Base-by-base conservation (phyloP, 2,888 invertebrate genomes). In the Prosapia bicincta region DNA sequence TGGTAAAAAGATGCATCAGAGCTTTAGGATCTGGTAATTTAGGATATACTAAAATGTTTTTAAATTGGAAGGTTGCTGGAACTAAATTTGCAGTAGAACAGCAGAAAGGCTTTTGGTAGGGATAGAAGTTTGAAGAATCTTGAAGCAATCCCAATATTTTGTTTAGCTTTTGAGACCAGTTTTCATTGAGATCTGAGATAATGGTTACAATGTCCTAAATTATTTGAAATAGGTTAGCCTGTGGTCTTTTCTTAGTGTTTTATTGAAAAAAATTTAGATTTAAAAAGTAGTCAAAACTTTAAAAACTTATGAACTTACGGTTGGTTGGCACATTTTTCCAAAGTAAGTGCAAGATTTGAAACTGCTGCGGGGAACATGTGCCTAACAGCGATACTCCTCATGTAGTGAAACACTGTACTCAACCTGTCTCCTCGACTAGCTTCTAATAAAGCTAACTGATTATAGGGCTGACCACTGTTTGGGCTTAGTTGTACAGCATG, bases 321-420 rank as follows among this genome's bases (percentile, higher is more conserved):
- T 74, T 86, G 85, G 84, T 87, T 80, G 85, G 88, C 72, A 87
- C 83, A 72, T 88, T 81, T 82, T 43, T 88, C 87, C 79, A 94
- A 88, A 26, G 93, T 92, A 82, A 92, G 90, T 71, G 91, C 89
- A 71, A 96, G 87, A 86, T 96, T 96, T 71, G 92, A 91, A 32
- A 91, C 89, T 32, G 95, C 94, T 38, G 93, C 93, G 13, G 94
- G 93, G 86, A 96, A 96, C 38, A 95, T 95, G 84, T 93, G 92
- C 82, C 92, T 90, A 72, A 95, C 94, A 10, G 93, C 90, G 80
- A 95, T 89, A 79, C 94, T 93, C 79, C 95, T 89, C 77, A 93
- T 91, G 85, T 96, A 95, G 87, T 94, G 93, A 86, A 94, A 96
- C 74, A 95, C 92, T 2, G 94, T 93, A 72, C 92, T 91, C 78